Conservation (phyloP, 2,113 vertebrate genomes). For the Lagopus leucura region DNA sequence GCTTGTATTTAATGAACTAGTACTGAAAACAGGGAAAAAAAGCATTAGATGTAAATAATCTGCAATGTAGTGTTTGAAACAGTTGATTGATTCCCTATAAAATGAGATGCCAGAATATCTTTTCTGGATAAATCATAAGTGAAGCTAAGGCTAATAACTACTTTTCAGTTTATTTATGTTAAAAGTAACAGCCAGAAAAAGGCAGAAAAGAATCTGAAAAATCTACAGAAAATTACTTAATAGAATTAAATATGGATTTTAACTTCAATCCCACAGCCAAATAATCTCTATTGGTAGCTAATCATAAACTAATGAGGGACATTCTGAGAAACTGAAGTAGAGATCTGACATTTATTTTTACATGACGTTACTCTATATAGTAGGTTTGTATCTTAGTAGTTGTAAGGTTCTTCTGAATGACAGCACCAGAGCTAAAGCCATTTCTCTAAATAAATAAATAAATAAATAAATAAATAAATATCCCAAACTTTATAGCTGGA, state of each 20-base stretch:
- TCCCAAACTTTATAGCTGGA: neutral
- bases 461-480: neutral
- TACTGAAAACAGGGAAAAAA: conserved; percentile 7
- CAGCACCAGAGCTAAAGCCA: neutral
- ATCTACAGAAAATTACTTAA: neutral
- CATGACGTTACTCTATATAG: neutral
- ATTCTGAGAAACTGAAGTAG: neutral
- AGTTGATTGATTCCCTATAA: neutral
- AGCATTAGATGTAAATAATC: neutral
- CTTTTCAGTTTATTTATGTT: neutral
- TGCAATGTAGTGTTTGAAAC: neutral
- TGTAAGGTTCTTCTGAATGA: neutral
- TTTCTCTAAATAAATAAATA: neutral
- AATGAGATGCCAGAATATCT: neutral
- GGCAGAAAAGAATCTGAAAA: neutral
- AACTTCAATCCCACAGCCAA: neutral
- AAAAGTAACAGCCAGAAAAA: neutral
- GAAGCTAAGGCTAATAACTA: neutral
- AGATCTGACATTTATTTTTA: neutral
- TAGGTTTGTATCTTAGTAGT: neutral
- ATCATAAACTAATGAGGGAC: neutral
- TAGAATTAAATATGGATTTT: neutral
- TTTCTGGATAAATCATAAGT: neutral
- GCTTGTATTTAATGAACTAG: neutral
- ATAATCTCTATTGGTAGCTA: neutral